Base-by-base conservation (phyloP, 2,797 vertebrate species). In the Tenualosa thibaudeaui region DNA sequence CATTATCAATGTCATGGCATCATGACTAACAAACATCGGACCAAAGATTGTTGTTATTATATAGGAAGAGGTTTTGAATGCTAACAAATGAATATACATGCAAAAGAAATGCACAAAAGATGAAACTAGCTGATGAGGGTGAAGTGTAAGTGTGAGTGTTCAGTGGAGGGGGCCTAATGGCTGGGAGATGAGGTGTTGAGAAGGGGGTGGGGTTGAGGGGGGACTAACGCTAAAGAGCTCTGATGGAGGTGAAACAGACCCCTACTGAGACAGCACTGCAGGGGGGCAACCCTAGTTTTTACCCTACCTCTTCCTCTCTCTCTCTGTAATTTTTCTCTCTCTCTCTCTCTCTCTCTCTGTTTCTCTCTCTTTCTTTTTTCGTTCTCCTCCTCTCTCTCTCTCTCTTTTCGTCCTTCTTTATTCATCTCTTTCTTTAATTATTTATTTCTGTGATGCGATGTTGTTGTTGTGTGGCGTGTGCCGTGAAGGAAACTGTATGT, bases 401-500 rank as follows among this genome's bases (percentile, higher is more conserved):
- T 62, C 58, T n/a, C 10, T 31, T 65, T 65, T 31, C 8, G 13
- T 65, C 10, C 10, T 31, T 9, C n/a, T 24, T 4, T 62, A 1
- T 3, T 62, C 58, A 15, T 53, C 13, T 53, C 8, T 53, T 53
- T 15, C 13, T 53, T 53, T 0, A 12, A 13, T 53, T 53, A 15
- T 53, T 53, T 53, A 13, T 53, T 53, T 15, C 12, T 53, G 13
- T 17, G 51, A 3, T 15, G 6, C 5, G 3, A 5, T 58, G 19
- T 19, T 58, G 56, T 6, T 19, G 7, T 58, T 19, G 40, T 86
- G 87, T 56, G 84, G 82, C 60, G 60, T 87, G 85, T 86, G 86
- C 89, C 62, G 75, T 85, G 89, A 90, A 89, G 88, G 88, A 89
- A 85, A 86, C 90, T 87, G 89, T 91, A 90, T 91, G 91, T 89